Conservation (phyloP, 2,113 vertebrate genomes). For the Strix aluco region DNA sequence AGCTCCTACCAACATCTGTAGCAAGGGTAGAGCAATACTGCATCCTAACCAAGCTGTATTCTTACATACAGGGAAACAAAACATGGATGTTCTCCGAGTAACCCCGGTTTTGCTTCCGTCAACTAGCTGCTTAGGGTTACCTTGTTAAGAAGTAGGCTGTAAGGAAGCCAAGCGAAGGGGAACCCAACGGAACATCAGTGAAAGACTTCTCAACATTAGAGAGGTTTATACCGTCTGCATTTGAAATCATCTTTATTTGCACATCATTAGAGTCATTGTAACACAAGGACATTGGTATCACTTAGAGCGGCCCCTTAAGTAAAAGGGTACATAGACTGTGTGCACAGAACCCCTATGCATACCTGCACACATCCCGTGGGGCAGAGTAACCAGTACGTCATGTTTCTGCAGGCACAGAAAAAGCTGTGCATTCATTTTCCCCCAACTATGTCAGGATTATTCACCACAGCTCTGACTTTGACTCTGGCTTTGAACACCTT, state of each 20-base stretch:
- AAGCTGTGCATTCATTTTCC: not conserved
- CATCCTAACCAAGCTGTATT: not conserved
- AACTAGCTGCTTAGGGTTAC: not conserved
- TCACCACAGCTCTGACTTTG: not conserved
- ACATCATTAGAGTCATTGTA: not conserved
- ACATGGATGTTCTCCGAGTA: slow-evolving; percentile 19
- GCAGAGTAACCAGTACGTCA: not conserved
- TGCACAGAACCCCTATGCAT: too few relatives aligned
- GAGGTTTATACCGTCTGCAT: not conserved
- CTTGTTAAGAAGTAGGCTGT: not conserved
- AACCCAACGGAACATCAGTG: not conserved
- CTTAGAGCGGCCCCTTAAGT: not conserved
- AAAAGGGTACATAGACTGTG: not conserved
- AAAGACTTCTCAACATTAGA: slow-evolving; percentile 3
- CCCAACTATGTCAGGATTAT: not conserved
- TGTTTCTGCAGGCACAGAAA: not conserved
- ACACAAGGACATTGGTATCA: not conserved
- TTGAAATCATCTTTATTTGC: not conserved
- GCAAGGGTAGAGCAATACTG: not conserved
- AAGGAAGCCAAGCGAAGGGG: not conserved
- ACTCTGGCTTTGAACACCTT: not conserved
- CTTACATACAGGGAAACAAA: not conserved
- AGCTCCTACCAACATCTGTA: not conserved
- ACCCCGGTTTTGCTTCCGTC: slow-evolving; percentile 27
- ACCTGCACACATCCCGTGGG: not conserved